These are phyloP conservation scores for Paramormyrops kingsleyae DNA, from an alignment of 2,113 vertebrate species.

Conservation along the genomic window DNA sequence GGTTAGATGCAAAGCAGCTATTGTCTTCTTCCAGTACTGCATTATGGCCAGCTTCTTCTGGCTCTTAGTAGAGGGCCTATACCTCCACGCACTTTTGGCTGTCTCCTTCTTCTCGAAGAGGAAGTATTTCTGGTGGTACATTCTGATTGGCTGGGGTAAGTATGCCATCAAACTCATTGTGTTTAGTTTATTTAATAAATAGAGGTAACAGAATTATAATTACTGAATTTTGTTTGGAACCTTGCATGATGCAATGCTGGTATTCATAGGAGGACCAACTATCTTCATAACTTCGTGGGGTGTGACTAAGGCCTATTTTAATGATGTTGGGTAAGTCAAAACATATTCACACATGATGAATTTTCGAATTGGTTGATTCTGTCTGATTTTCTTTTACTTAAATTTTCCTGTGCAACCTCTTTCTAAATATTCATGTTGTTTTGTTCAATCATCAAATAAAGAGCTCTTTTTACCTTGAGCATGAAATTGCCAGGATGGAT, in stretches of 20 bases:
- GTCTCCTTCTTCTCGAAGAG: conserved; percentile 90
- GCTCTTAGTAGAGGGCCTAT: conserved; percentile 91
- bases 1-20: conserved; percentile 79
- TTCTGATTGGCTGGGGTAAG: conserved; percentile 88
- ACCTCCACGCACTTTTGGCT: conserved; percentile 82
- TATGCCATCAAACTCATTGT: conserved; percentile 1
- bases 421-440: not conserved
- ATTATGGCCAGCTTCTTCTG: conserved; percentile 91
- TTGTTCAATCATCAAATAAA: not conserved
- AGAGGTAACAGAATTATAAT: not conserved
- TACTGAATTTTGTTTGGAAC: not conserved
- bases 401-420: not conserved
- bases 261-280: conserved; percentile 71
- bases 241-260: not conserved
- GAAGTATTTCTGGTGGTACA: conserved; percentile 87
- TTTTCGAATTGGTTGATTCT: not conserved
- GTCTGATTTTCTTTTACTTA: not conserved
- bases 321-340: conserved; percentile 72
- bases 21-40: conserved; percentile 94
- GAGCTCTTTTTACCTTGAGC: not conserved
- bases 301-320: conserved; percentile 65
- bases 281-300: conserved; percentile 82
- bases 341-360: not conserved
- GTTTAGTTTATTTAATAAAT: not conserved
- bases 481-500: not conserved